Conservation (phyloP, 1,140 invertebrate species). For the Zaprionus davidi region DNA sequence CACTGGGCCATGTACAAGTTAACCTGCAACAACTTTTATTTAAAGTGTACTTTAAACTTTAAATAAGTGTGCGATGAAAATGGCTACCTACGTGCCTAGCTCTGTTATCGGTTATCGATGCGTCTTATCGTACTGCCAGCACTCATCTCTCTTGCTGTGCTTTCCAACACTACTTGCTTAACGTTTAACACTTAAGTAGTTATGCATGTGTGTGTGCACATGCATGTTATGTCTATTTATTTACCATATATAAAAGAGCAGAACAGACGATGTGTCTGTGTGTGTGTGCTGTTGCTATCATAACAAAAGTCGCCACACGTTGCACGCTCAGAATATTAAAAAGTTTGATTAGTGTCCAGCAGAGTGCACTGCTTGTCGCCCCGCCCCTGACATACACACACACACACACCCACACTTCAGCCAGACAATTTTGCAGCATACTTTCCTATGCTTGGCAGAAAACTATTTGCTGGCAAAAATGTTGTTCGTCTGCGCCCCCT, state of each 20-base stretch:
- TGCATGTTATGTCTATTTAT: constrained; percentile 6
- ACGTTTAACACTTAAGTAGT: not conserved
- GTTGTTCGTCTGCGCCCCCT: constrained; percentile 12
- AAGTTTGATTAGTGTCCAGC: constrained; percentile 79
- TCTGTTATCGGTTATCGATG: not conserved
- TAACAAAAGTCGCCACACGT: constrained; percentile 75
- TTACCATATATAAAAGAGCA: not conserved
- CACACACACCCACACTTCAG: constrained; percentile 14
- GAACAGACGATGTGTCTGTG: no score
- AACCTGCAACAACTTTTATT: not conserved
- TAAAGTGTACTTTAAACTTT: constrained; percentile 2
- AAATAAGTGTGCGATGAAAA: not conserved
- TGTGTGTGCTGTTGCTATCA: constrained; percentile 34
- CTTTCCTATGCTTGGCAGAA: constrained; percentile 29
- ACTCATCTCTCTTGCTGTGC: not conserved
- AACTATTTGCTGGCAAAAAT: constrained; percentile 72
- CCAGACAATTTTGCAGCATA: constrained; percentile 31
- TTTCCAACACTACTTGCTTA: not conserved
- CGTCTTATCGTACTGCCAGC: not conserved
- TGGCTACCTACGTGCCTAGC: not conserved
- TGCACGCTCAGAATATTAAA: constrained; percentile 75
- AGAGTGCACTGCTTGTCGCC: constrained; percentile 42
- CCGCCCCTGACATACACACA: not conserved
- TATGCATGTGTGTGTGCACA: constrained; percentile 9
- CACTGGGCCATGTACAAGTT: constrained; percentile 37